Evolutionary conservation across 1,140 invertebrate genomes (phyloP).

Genomic region (Orchestia grillus): DNA sequence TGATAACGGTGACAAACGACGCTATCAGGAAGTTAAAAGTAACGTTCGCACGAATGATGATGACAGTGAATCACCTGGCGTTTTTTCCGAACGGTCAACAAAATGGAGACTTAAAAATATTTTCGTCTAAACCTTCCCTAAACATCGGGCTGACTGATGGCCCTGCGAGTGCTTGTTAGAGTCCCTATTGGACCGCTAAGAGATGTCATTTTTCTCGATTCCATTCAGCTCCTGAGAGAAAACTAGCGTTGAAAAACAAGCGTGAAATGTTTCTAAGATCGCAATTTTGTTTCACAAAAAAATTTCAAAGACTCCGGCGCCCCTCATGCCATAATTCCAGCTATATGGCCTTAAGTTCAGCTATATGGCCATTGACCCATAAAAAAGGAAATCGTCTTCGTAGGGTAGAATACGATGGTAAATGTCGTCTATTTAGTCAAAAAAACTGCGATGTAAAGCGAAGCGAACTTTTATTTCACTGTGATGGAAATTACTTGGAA

Average conservation of each 20-base stretch:
- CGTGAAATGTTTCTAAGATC: neutral
- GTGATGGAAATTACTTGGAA: too few relatives aligned
- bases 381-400: neutral
- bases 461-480: neutral
- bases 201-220: neutral
- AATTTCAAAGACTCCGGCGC: neutral
- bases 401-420: neutral
- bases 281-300: neutral
- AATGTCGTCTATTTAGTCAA: neutral
- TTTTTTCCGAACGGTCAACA: neutral
- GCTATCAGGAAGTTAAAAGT: neutral
- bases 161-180: neutral
- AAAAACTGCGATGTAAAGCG: neutral
- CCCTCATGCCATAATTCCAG: neutral
- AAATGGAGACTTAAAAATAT: neutral
- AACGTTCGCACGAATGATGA: neutral
- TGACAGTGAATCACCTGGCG: neutral
- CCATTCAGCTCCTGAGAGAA: neutral
- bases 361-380: neutral
- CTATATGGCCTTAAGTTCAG: neutral
- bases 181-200: neutral
- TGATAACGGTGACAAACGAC: neutral
- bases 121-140: neutral
- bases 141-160: neutral
- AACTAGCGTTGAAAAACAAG: neutral